A percentile compares a stretch with the other conserved stretches of the same genome.
Conservation (phyloP, 2,797 vertebrate genomes). For the Sebastes wilsoni region DNA sequence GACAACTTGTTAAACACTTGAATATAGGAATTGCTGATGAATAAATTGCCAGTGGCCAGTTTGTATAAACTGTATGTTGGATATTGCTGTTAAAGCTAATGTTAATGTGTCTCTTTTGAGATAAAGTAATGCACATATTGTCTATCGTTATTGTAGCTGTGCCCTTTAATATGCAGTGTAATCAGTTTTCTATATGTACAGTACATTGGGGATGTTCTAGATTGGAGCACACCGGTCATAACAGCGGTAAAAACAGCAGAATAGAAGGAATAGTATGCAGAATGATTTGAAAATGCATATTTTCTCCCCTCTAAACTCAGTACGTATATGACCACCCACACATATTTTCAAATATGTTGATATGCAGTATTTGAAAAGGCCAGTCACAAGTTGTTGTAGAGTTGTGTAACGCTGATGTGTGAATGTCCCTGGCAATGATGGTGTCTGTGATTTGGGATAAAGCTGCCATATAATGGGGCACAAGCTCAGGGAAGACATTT, state of each 20-base stretch:
- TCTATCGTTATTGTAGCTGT: neutral
- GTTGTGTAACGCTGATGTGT: neutral
- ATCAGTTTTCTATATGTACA: neutral
- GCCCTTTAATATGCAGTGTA: neutral
- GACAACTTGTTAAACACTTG: conserved; percentile 31
- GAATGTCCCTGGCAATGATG: neutral
- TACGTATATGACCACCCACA: neutral
- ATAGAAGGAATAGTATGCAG: neutral
- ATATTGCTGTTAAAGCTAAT: neutral
- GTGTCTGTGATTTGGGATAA: neutral
- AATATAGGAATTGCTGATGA: conserved; percentile 28
- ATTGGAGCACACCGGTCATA: neutral
- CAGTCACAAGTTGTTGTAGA: neutral
- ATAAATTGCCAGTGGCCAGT: conserved; percentile 24
- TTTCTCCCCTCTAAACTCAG: neutral
- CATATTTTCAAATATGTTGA: neutral
- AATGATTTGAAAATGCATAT: neutral
- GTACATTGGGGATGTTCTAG: neutral
- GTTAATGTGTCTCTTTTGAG: neutral
- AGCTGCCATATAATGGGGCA: neutral
- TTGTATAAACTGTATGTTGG: neutral
- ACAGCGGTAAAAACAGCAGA: neutral
- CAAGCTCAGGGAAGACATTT: too few species aligned
- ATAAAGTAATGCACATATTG: neutral
- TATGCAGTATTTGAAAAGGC: neutral